Base-by-base conservation (phyloP, 1,140 invertebrate species). In the Myzus persicae region DNA sequence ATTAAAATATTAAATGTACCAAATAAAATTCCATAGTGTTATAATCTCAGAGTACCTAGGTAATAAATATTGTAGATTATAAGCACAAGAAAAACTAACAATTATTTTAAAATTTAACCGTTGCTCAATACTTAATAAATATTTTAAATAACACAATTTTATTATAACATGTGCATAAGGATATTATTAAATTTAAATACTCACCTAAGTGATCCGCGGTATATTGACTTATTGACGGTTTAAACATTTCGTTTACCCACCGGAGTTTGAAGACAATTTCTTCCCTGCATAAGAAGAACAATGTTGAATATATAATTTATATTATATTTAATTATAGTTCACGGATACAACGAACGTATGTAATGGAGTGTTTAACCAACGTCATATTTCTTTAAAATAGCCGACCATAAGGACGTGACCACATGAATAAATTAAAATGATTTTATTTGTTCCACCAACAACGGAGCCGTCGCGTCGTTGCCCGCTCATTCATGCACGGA, bases 351-450 rank as follows among this genome's bases (percentile, higher is more conserved):
- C 84, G 46, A 36, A n/a, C 36, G 46, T 48, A 88, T 48, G 46
- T 88, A 88, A 48, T n/a, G 36, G 36, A 88, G 46, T 48, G 87
- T 87, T 87, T 46, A 46, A 46, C 87, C n/a, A 36, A 48, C 46
- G 44, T 88, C 87, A 48, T 88, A 88, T 88, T 88, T 88, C 82
- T 48, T 88, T 36, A 90, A 90, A 40, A 90, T 59, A 31, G 26
- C 51, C 38, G 51, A n/a, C 88, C n/a, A 18, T 59, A 59, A 38
- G 40, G 44, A 90, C 22, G 46, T 90, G 38, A 59, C 88, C 51
- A 31, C 48, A 36, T 54, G 88, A 90, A 90, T 90, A 90, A 90
- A 90, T 90, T 59, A 90, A 88, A 88, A 88, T 36, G 11, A 88
- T 88, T 88, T 88, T 88, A 88, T 88, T 85, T 85, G 84, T 85